phyloP scores from a whole-genome alignment of 2,888 invertebrate species.

The Helleia helle region DNA sequence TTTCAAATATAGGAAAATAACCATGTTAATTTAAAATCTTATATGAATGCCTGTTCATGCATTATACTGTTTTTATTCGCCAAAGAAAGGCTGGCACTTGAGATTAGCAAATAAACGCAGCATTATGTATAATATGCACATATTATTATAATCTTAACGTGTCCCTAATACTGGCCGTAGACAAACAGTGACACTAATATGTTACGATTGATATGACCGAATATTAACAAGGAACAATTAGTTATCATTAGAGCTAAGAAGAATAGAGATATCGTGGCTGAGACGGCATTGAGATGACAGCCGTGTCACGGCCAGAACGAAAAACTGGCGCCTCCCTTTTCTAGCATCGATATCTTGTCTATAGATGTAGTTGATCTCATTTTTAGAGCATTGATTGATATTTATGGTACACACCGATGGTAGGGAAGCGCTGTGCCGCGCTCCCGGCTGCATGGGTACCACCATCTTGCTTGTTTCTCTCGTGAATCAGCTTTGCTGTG shows the following conservation, averaged over 20 bases:
- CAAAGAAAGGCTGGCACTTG: too few relatives aligned
- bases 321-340: constrained; percentile 1
- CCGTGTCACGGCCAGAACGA: constrained; percentile 19
- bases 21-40: too few relatives aligned
- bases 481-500: too few relatives aligned
- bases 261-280: constrained; percentile 57
- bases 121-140: too few relatives aligned
- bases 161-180: not conserved
- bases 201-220: constrained; percentile 54
- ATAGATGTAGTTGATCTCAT: too few relatives aligned
- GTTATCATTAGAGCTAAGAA: constrained; percentile 62
- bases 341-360: not conserved
- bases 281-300: constrained; percentile 70
- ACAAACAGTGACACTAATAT: constrained; percentile 49
- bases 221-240: constrained; percentile 58
- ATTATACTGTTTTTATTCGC: too few relatives aligned
- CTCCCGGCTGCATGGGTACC: too few relatives aligned
- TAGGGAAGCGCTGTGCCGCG: too few relatives aligned
- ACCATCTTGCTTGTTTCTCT: too few relatives aligned
- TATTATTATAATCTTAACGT: not conserved
- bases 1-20: too few relatives aligned
- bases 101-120: not conserved
- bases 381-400: too few relatives aligned
- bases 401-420: too few relatives aligned
- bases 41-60: not conserved